phyloP scores from a whole-genome alignment of 2,113 vertebrate genomes.

The Mirza zaza region DNA sequence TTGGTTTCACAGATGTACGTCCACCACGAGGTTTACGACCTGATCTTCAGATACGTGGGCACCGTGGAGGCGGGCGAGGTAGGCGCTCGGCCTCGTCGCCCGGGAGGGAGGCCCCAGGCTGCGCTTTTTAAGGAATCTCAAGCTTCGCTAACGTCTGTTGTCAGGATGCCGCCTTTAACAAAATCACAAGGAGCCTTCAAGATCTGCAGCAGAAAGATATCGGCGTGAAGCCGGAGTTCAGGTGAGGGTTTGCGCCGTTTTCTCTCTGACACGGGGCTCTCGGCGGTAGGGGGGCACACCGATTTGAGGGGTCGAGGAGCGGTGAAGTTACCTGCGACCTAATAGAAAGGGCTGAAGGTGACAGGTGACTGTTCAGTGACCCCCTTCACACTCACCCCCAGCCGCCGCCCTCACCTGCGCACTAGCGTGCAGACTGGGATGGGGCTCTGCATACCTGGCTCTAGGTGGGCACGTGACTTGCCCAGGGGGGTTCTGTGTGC shows the following conservation, averaged over 20 bases:
- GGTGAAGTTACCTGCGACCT: neutral
- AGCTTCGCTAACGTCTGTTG: slow-evolving; percentile 58
- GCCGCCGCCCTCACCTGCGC: neutral
- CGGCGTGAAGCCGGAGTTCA: slow-evolving; percentile 95
- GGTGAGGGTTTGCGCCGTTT: slow-evolving; percentile 81
- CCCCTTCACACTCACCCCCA: too few relatives aligned
- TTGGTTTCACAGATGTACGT: slow-evolving; percentile 91
- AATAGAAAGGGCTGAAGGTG: neutral
- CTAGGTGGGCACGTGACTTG: neutral
- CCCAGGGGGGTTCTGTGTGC: neutral
- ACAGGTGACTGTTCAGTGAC: neutral
- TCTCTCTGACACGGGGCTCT: neutral
- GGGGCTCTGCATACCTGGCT: neutral
- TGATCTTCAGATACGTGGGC: slow-evolving; percentile 96
- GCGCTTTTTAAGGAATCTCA: slow-evolving; percentile 18
- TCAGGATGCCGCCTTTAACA: slow-evolving; percentile 98
- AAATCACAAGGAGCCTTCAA: slow-evolving; percentile 95
- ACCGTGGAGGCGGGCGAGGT: slow-evolving; percentile 96
- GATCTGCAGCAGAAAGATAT: slow-evolving; percentile 96
- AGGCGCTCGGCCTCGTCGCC: neutral
- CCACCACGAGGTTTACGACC: slow-evolving; percentile 94
- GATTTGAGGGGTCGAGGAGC: neutral
- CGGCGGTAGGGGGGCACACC: fast-evolving
- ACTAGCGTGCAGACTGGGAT: neutral
- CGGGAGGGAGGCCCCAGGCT: neutral